phyloP scores from a whole-genome alignment of 2,797 vertebrate species.

The Falco columbarius region DNA sequence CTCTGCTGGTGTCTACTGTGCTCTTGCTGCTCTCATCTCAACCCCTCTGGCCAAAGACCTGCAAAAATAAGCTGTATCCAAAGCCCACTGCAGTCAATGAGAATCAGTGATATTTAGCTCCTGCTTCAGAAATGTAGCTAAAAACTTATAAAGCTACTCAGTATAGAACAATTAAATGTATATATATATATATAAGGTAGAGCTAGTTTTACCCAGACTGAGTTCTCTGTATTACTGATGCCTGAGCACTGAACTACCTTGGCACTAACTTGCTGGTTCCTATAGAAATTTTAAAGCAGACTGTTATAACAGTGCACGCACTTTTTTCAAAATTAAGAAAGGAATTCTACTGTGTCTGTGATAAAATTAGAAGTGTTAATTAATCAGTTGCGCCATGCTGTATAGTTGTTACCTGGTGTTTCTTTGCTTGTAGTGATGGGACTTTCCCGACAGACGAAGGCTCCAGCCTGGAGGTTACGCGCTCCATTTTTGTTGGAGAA shows the following conservation, averaged over 20 bases:
- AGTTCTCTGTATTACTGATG: neutral
- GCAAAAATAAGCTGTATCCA: neutral
- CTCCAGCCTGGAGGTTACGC: constrained; percentile 65
- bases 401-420: neutral
- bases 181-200: neutral
- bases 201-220: neutral
- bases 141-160: neutral
- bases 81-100: neutral
- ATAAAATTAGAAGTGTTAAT: neutral
- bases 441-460: constrained; percentile 64
- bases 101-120: neutral
- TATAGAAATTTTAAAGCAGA: neutral
- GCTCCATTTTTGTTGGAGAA: constrained; percentile 72
- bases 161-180: neutral
- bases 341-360: neutral
- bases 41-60: neutral
- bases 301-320: neutral
- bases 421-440: constrained; percentile 59
- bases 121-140: neutral
- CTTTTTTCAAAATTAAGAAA: neutral
- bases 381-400: neutral
- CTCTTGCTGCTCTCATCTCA: accelerated
- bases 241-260: neutral
- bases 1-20: neutral
- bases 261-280: neutral